Percentiles rank a stretch among this genome's conserved stretches.
phyloP scores from a whole-genome alignment of 1,140 invertebrate genomes.

The Homarus americanus region DNA sequence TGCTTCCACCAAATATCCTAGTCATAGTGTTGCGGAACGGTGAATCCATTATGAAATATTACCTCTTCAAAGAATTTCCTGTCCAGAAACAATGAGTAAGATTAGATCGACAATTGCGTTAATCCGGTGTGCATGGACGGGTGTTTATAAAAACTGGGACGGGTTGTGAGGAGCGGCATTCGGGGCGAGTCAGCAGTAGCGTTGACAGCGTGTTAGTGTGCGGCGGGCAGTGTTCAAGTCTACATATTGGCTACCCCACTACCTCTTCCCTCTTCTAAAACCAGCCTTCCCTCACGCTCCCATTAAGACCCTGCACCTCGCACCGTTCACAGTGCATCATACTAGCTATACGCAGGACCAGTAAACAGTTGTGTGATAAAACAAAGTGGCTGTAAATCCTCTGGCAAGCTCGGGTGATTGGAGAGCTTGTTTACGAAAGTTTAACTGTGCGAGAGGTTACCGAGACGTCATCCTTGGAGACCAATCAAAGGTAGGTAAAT shows the following conservation, averaged over 20 bases:
- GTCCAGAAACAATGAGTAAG: neutral
- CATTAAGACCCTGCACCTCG: neutral
- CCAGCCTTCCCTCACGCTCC: neutral
- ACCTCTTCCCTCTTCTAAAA: neutral
- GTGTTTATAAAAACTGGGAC: constrained; percentile 34
- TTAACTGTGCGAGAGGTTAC: neutral
- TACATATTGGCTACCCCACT: neutral
- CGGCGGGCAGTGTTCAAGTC: neutral
- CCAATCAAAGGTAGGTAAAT: neutral
- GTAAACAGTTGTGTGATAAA: neutral
- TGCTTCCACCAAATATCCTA: neutral
- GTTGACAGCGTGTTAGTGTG: constrained; percentile 10
- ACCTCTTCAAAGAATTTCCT: neutral
- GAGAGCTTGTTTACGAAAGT: constrained; percentile 17
- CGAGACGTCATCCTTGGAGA: neutral
- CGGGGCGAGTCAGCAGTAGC: constrained; percentile 21
- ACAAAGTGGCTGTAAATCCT: neutral
- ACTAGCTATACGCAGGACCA: neutral
- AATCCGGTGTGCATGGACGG: constrained; percentile 13
- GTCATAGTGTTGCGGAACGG: neutral
- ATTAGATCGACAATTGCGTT: neutral
- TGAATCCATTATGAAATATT: neutral
- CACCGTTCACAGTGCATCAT: neutral
- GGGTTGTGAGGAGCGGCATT: constrained; percentile 28
- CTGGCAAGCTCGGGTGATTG: neutral